phyloP scores from a whole-genome alignment of 2,113 vertebrate species.

The Proteles cristata region DNA sequence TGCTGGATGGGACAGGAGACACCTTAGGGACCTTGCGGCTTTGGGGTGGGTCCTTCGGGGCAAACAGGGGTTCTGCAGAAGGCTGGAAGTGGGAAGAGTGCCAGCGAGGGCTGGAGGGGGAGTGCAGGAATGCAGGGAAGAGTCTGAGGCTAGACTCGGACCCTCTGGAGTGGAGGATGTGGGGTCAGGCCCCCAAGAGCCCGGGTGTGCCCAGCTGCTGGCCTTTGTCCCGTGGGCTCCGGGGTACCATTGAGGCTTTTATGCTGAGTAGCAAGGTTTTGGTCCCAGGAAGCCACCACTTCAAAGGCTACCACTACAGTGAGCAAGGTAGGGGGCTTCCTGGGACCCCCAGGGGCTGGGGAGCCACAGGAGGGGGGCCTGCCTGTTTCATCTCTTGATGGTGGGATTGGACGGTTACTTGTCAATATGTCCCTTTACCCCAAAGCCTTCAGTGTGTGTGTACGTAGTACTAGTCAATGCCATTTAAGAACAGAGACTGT shows the following conservation, averaged over 20 bases:
- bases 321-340: not conserved
- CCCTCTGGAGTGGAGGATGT: not conserved
- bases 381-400: not conserved
- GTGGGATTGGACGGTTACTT: not conserved
- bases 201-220: not conserved
- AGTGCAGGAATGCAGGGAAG: not conserved
- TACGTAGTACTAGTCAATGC: not conserved
- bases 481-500: not conserved
- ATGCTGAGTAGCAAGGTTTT: not conserved
- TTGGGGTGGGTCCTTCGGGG: not conserved
- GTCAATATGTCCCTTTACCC: not conserved
- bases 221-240: not conserved
- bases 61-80: not conserved
- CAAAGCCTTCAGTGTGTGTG: not conserved
- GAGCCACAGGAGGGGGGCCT: not conserved
- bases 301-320: no score
- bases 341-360: not conserved
- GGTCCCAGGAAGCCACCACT: not conserved
- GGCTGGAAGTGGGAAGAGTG: not conserved
- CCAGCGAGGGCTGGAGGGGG: not conserved
- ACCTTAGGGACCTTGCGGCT: not conserved
- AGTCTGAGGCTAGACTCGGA: not conserved
- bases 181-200: fast-evolving
- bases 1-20: not conserved
- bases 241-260: not conserved